Evolutionary conservation across 2,888 invertebrate species (phyloP), one percentile per base, ranked within the genome.

Genomic region (Lepidochitona cinerea): DNA sequence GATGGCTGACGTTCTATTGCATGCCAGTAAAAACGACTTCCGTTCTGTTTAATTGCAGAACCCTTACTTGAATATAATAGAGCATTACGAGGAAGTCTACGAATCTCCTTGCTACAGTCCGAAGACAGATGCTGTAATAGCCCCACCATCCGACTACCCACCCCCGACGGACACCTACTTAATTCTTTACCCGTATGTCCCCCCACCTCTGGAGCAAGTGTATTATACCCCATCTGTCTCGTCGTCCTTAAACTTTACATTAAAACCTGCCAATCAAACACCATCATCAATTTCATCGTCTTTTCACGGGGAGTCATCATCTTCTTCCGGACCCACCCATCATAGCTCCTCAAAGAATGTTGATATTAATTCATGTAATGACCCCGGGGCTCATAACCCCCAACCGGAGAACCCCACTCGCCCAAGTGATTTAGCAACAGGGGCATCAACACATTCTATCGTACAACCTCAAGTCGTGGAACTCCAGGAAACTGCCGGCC

Each of bases 131-230:
- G 49, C 49, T 23, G 32, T 23, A 14, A 26, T 14, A 29, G 29
- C 29, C 59, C 26, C 12, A 23, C 59, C 23, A 29, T 32, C 23
- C 32, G 26, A 3, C 26, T 14, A 26, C 23, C 32, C 4, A 29
- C 23, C 59, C 29, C 59, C 59, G 52, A 36, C 54, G 29, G 59
- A 74, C 41, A 76, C 79, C 41, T 77, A 78, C 67, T 71, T 75
- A 68, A 75, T 79, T 33, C 53, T 83, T 14, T 80, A 73, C 72
- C 83, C 83, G 12, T 83, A 78, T 71, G 75, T 77, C 18, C 83
- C 83, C 12, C 83, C 83, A 18, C 52, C 68, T 32, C 33, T 83
- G 64, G 81, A 80, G 23, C 64, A 78, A 32, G 72, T 75, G 12
- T 75, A 37, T 67, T 78, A 78, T 59, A 70, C 53, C 49, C 49